Evolutionary conservation across 2,888 invertebrate species (phyloP).

Genomic region (Apantesis nais): DNA sequence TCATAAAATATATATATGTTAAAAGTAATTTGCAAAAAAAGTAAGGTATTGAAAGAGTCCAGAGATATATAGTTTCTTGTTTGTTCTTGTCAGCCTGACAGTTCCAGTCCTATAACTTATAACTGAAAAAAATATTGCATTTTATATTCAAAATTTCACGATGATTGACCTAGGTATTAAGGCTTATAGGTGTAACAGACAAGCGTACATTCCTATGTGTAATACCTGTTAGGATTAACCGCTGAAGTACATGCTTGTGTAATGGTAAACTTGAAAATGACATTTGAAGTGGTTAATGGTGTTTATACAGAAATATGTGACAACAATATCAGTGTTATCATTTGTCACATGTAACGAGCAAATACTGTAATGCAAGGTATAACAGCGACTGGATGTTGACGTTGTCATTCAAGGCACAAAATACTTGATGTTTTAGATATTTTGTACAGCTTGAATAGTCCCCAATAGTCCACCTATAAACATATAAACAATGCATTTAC

Average conservation of each 20-base stretch:
- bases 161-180: not conserved
- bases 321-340: constrained; percentile 10
- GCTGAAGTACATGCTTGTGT: constrained; percentile 8
- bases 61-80: not conserved
- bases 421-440: too few relatives aligned
- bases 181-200: not conserved
- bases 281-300: constrained; percentile 19
- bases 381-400: not conserved
- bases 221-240: not conserved
- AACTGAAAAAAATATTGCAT: too few relatives aligned
- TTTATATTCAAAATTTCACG: not conserved
- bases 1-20: too few relatives aligned
- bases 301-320: constrained; percentile 14
- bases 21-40: too few relatives aligned
- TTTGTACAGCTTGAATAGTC: too few relatives aligned
- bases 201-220: not conserved
- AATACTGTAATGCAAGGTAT: not conserved
- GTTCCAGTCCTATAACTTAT: too few relatives aligned
- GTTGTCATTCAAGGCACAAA: too few relatives aligned
- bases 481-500: too few relatives aligned
- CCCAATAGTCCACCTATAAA: too few relatives aligned
- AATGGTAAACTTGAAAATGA: constrained; percentile 12
- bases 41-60: too few relatives aligned
- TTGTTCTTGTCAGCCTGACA: not conserved
- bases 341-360: not conserved